Evolutionary conservation across 2,113 vertebrate genomes (phyloP), one percentile per base, ranked within the genome.

Genomic region (Dascyllus trimaculatus): DNA sequence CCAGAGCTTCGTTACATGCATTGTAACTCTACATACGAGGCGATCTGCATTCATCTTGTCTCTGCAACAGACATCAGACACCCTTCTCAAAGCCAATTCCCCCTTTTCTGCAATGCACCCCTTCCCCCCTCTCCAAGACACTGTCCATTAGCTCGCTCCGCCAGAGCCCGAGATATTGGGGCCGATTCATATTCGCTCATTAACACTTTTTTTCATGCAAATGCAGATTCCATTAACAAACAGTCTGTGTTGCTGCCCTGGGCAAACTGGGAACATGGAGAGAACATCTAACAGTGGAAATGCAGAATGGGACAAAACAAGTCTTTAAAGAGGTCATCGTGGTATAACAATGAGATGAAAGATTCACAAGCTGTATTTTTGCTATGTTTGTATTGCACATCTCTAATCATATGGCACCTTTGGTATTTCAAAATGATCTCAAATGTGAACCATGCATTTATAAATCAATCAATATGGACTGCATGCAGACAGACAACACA

Each of bases 191-290:
- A 48, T 73, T 86, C 45, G 1, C 78, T 89, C 84, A 89, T 87
- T 88, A 87, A 81, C 52, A 77, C 71, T 85, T 88, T 35, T 84
- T 43, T 75, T 78, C 29, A 78, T 85, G 83, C 66, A 89, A 88
- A 86, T 90, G 68, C 75, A 88, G 80, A 84, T 88, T 80, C 29
- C 72, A 76, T 88, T 83, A 85, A 81, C 81, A 85, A 85, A 86
- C 75, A 85, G 81, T 79, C 78, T 69, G 60, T 60, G 69, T 56
- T 83, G 7, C 75, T 63, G 62, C 84, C 84, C 40, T 22, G 45
- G 78, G 85, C 75, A 40, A 78, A 72, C 67, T 35, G 58, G 6
- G 11, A 26, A 25, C 38, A 62, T 58, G 63, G 60, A 65, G 48
- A 73, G 69, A 80, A 54, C 17, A 32, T 75, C 70, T 71, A 49